These are phyloP conservation scores for Halictus rubicundus DNA, from an alignment of 1,140 invertebrate species.

Conservation along the genomic window DNA sequence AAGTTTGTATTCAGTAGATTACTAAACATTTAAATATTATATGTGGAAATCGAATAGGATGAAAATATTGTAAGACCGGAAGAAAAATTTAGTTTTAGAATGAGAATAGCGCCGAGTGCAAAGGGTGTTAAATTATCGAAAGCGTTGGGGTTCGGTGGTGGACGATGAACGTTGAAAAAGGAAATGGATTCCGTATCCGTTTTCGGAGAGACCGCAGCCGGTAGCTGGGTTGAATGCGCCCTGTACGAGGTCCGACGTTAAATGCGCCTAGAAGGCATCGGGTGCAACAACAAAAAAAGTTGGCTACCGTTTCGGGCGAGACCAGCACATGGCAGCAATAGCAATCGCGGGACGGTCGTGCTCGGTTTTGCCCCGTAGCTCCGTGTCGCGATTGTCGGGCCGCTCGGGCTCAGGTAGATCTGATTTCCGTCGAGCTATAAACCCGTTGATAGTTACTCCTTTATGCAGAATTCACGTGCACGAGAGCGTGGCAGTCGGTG, in stretches of 20 bases:
- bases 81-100: too few species aligned
- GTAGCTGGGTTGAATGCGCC: neutral
- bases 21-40: too few species aligned
- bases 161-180: neutral
- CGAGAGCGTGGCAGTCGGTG: conserved; percentile 69
- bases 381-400: conserved; percentile 8
- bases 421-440: conserved; percentile 38
- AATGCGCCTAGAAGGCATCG: neutral
- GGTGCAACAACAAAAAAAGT: neutral
- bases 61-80: too few species aligned
- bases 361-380: neutral
- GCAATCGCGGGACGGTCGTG: too few species aligned
- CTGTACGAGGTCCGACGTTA: neutral
- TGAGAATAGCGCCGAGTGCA: too few species aligned
- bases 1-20: too few species aligned
- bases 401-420: conserved; percentile 8
- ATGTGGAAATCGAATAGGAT: too few species aligned
- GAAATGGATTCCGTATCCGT: neutral
- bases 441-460: conserved; percentile 50
- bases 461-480: conserved; percentile 73
- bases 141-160: too few species aligned
- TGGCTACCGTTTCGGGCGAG: neutral
- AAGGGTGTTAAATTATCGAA: too few species aligned
- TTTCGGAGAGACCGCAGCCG: neutral
- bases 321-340: neutral